Evolutionary conservation across 1,140 invertebrate genomes (phyloP), one percentile per base, ranked within the genome.

Genomic region (Drosophila lini): DNA sequence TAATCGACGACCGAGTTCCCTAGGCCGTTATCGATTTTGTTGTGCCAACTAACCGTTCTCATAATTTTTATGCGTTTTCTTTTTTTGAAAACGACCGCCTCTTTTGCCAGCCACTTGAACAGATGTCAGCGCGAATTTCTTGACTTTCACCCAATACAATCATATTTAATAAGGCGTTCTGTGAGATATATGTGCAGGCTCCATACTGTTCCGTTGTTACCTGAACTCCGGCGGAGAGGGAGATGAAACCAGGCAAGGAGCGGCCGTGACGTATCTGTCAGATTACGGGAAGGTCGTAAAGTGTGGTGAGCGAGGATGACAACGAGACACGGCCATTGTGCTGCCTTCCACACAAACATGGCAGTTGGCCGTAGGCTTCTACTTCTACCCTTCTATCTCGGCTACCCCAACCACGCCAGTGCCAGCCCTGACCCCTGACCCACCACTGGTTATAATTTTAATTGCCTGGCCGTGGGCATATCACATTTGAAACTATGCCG

Each of bases 301-400:
- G 61, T 91, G 86, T 76, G 78, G 73, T 91, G 90, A 91, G 86
- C 81, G 90, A 89, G 90, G 90, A 90, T 90, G 90, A 90, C 90
- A 91, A 63, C 71, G 44, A 80, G 53, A 83, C 81, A 82, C 75
- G 76, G 83, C 83, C 83, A 88, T 88, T 88, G 80, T 83, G 70
- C 44, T 84, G 73, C 58, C 53, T 62, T 78, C 74, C 68, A 62
- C 74, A 82, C 65, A 82, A 86, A 83, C 80, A 88, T 83, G 80
- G 83, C 81, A 89, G 84, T 88, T 88, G 83, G 65, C 57, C 48
- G n/a, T 31, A 10, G 31, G 10, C 32, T 15, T n/a, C 10, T 32
- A 38, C 36, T 16, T n/a, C 8, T 50, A 45, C 42, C 69, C 28
- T 45, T 38, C 36, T 16, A 16, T 42, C 38, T 8, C 3, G 50